Base-by-base conservation (phyloP, 2,797 vertebrate species). In the Hoplostethus atlanticus region DNA sequence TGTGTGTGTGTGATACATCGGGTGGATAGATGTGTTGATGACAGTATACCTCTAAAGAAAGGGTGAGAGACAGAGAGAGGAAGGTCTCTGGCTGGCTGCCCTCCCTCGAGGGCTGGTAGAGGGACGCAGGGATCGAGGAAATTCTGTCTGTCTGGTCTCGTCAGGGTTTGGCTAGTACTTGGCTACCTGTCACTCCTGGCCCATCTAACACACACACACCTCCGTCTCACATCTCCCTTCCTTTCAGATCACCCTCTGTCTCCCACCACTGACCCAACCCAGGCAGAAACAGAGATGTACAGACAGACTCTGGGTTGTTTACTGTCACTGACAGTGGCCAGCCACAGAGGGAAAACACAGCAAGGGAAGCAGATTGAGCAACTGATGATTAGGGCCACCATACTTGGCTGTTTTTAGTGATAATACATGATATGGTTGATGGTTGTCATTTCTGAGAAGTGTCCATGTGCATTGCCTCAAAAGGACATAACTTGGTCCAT, bases 21-120 rank as follows among this genome's bases (percentile, higher is more conserved):
- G 84, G 80, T 87, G 77, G 83, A 73, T 92, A 54, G 82, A 88
- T 85, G 86, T 90, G 88, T 92, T 85, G 80, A 89, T 91, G 83
- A 89, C 85, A 77, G 82, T 87, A 83, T 91, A 87, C 63, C 72
- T 87, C 55, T 51, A 76, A 79, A 81, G 81, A 87, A 82, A 76
- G 54, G 66, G 48, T 79, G 84, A 90, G 82, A 82, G 53, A 82
- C 1, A 68, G 81, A 77, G 83, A 87, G 87, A 87, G 83, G 71
- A 87, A 55, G 50, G 74, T 73, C 2, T 54, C 58, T 91, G 91
- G 88, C 88, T 44, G 68, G 42, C 87, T 86, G 88, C 84, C 89
- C 87, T 84, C 71, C 79, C 90, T 84, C 7, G 56, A 53, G 90
- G 87, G 81, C 76, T 68, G 70, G 59, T 68, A 80, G 84, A 62